These are phyloP conservation scores for Agrochola lota DNA, from an alignment of 2,888 invertebrate species.

Conservation along the genomic window DNA sequence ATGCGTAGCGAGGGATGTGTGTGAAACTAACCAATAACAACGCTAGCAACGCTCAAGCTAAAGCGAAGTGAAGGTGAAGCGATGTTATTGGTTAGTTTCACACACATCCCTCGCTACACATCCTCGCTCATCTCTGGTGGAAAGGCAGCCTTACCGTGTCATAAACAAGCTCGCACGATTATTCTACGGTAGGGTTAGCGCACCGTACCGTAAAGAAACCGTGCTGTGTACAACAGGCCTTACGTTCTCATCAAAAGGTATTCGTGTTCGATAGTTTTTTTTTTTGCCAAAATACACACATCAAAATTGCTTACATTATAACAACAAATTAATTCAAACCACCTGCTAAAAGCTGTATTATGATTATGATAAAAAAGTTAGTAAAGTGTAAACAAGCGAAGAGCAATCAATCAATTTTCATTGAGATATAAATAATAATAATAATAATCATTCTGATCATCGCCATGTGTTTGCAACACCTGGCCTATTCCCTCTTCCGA, in stretches of 20 bases:
- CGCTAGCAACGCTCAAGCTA: too few species aligned
- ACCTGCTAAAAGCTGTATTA: conserved; percentile 12
- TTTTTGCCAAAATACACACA: neutral
- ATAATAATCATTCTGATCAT: conserved; percentile 5
- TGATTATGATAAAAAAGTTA: conserved; percentile 29
- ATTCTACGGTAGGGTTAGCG: neutral
- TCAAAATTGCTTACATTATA: neutral
- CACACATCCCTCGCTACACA: too few species aligned
- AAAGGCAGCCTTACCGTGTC: neutral
- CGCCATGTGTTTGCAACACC: conserved; percentile 31
- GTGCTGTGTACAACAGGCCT: neutral
- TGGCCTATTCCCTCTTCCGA: neutral
- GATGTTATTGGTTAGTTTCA: too few species aligned
- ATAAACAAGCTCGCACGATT: neutral
- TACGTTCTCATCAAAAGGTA: neutral
- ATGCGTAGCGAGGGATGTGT: too few species aligned
- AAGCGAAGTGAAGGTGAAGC: too few species aligned
- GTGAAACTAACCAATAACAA: too few species aligned
- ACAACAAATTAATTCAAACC: conserved; percentile 16
- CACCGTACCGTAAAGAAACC: neutral
- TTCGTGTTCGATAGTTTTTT: neutral
- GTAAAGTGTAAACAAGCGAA: conserved; percentile 32
- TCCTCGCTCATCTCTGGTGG: too few species aligned
- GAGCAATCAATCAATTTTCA: conserved; percentile 22
- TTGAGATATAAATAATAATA: conserved; percentile 27